phyloP scores from a whole-genome alignment of 2,888 invertebrate genomes.

The Idaea aversata region DNA sequence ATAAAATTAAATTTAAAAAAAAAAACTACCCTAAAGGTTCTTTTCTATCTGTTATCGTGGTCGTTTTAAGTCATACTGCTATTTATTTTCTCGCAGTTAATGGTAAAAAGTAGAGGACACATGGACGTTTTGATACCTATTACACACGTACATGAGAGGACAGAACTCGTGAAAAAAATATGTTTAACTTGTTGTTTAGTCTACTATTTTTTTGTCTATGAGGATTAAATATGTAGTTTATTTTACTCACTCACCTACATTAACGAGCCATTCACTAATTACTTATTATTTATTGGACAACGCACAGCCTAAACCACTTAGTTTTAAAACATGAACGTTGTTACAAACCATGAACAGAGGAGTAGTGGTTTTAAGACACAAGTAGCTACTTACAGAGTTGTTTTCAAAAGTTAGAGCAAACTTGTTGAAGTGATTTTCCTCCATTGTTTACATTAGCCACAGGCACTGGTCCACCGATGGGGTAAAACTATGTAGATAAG shows the following conservation, averaged over 20 bases:
- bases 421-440: slow-evolving; percentile 56
- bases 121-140: no score
- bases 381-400: slow-evolving; percentile 51
- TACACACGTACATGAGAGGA: no score
- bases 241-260: neutral
- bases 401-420: slow-evolving; percentile 61
- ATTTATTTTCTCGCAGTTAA: no score
- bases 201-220: no score
- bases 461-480: neutral
- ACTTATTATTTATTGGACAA: neutral
- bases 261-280: neutral
- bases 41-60: no score
- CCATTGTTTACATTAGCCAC: slow-evolving; percentile 40
- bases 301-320: neutral
- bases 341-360: neutral
- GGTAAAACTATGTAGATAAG: neutral
- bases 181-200: no score
- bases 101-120: no score
- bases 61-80: no score
- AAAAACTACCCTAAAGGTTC: no score
- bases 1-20: no score
- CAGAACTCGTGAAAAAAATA: no score
- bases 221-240: no score
- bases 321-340: neutral
- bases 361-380: neutral